phyloP scores from a whole-genome alignment of 1,140 invertebrate species.

The Nymphalis io region DNA sequence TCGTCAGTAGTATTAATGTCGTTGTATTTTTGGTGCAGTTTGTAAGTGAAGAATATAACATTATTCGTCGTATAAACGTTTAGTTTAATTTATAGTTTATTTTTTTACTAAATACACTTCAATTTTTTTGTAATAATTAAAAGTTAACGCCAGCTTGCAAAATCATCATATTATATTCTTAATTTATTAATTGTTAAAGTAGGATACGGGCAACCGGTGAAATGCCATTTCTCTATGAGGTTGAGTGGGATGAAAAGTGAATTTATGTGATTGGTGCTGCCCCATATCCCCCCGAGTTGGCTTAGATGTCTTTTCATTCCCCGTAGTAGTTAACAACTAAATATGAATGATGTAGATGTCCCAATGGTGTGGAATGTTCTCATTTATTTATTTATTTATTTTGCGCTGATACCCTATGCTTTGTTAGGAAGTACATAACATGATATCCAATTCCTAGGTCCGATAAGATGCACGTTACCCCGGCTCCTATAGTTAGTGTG shows the following conservation, averaged over 20 bases:
- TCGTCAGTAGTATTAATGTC: no score
- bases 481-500: slow-evolving; percentile 31
- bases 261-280: slow-evolving; percentile 80
- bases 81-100: no score
- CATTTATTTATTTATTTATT: slow-evolving; percentile 51
- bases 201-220: not conserved
- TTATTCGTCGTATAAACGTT: no score
- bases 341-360: slow-evolving; percentile 52
- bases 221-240: slow-evolving; percentile 56
- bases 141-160: no score
- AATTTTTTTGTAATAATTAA: no score
- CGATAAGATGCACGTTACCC: slow-evolving; percentile 54
- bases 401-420: slow-evolving; percentile 60
- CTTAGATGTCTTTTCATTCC: slow-evolving; percentile 68
- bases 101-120: no score
- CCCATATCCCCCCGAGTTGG: slow-evolving; percentile 66
- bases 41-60: no score
- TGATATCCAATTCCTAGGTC: slow-evolving; percentile 23
- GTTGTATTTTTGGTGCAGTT: no score
- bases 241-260: slow-evolving; percentile 63
- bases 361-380: slow-evolving; percentile 58
- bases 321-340: slow-evolving; percentile 57
- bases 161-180: not conserved
- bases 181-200: not conserved
- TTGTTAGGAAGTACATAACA: slow-evolving; percentile 40